Percentiles rank a stretch among this genome's conserved stretches.
Conservation (phyloP, 2,888 invertebrate genomes). For the Mantis religiosa region DNA sequence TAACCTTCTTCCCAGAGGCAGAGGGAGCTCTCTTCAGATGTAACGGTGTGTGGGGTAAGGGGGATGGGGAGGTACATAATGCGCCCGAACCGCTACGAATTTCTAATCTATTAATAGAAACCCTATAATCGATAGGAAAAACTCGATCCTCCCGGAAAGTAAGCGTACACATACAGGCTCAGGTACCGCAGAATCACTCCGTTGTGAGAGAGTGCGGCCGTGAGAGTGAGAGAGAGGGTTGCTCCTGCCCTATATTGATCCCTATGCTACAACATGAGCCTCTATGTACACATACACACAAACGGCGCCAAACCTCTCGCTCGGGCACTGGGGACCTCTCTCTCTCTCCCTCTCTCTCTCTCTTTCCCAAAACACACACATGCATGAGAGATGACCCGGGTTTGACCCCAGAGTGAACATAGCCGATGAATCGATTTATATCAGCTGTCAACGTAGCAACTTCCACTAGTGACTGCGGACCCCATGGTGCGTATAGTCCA, state of each 20-base stretch:
- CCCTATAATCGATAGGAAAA: neutral
- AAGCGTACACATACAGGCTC: neutral
- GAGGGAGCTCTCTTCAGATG: neutral
- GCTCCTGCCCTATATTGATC: neutral
- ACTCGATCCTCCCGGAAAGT: neutral
- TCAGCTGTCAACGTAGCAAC: neutral
- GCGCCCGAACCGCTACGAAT: neutral
- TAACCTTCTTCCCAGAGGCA: neutral
- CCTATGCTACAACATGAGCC: neutral
- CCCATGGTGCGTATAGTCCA: too few species aligned
- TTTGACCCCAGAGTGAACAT: neutral
- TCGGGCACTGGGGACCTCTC: neutral
- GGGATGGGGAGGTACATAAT: neutral
- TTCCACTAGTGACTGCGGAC: neutral
- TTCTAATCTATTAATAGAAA: neutral
- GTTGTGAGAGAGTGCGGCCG: neutral
- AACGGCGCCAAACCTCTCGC: neutral
- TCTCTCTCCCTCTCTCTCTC: too few species aligned
- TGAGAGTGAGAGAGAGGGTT: neutral
- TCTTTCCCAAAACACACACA: neutral
- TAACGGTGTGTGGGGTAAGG: neutral
- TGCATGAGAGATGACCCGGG: neutral
- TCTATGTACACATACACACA: neutral
- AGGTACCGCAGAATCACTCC: neutral
- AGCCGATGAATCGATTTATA: neutral